Conservation (phyloP, 2,888 invertebrate species). For the Anodontia alba region DNA sequence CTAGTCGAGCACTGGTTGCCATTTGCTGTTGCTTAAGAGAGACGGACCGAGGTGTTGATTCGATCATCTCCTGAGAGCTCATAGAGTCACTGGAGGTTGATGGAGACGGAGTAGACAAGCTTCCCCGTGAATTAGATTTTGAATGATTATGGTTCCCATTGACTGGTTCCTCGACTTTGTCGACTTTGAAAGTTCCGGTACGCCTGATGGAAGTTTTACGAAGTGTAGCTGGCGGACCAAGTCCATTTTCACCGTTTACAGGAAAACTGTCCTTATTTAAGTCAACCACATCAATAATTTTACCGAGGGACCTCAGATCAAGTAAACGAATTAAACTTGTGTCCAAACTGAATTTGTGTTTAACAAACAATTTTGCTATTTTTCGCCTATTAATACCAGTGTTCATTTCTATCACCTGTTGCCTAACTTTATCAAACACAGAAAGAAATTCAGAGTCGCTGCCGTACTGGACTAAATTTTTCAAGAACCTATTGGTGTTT, state of each 20-base stretch:
- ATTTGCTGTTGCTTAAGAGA: conserved; percentile 44
- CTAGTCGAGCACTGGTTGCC: conserved; percentile 49
- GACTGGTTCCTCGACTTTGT: conserved; percentile 50
- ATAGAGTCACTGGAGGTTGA: conserved; percentile 69
- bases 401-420: conserved; percentile 68
- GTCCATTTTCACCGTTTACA: conserved; percentile 61
- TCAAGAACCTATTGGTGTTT: conserved; percentile 63
- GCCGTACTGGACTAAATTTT: conserved; percentile 66
- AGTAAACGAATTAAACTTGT: conserved; percentile 54
- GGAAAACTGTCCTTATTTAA: conserved; percentile 66
- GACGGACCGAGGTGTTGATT: conserved; percentile 35
- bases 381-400: conserved; percentile 64
- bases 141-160: neutral
- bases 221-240: conserved; percentile 47
- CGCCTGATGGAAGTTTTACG: conserved; percentile 62
- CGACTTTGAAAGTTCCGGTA: conserved; percentile 70
- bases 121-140: conserved; percentile 37
- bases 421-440: conserved; percentile 67
- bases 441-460: conserved; percentile 70
- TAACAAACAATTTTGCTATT: conserved; percentile 62
- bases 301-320: conserved; percentile 64
- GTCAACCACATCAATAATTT: conserved; percentile 68
- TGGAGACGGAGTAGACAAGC: conserved; percentile 57
- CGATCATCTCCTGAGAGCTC: conserved; percentile 66
- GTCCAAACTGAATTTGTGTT: conserved; percentile 66